Percentiles rank a stretch among this genome's conserved stretches.
Evolutionary conservation across 1,140 invertebrate species (phyloP).

Genomic region (Druon quercuslanigerum): DNA sequence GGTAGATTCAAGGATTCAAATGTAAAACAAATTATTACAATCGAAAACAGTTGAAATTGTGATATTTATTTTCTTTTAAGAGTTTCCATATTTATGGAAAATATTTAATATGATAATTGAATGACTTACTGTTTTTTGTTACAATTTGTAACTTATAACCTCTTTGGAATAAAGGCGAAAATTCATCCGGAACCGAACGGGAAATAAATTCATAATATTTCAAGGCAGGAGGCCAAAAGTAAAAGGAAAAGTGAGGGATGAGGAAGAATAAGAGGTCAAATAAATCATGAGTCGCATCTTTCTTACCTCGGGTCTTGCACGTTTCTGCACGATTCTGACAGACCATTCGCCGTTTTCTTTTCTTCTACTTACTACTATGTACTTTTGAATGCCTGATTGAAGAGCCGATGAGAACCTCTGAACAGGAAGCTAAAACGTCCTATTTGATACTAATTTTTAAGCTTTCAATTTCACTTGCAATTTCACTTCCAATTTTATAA

Average conservation of each 20-base stretch:
- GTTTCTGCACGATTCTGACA: conserved; percentile 34
- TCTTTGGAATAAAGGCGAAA: background rate
- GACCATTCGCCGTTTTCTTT: conserved; percentile 17
- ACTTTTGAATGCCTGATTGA: conserved; percentile 3
- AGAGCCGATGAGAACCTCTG: background rate
- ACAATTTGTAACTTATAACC: background rate
- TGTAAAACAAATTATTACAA: too few species aligned
- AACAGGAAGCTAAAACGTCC: too few species aligned
- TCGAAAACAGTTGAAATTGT: too few species aligned
- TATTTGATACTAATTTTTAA: too few species aligned
- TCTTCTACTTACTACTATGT: conserved; percentile 25
- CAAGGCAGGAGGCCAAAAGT: conserved; percentile 3
- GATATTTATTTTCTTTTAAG: too few species aligned
- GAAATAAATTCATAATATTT: conserved; percentile 5
- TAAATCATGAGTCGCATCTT: conserved; percentile 67
- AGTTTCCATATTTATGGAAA: too few species aligned
- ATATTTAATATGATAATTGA: too few species aligned
- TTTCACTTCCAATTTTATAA: too few species aligned
- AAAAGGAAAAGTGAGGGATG: conserved; percentile 68
- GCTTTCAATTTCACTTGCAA: too few species aligned
- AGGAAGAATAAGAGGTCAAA: conserved; percentile 64
- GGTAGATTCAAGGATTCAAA: too few species aligned
- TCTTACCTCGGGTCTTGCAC: conserved; percentile 40
- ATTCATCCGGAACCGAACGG: background rate
- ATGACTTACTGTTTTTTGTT: too few species aligned